phyloP scores from a whole-genome alignment of 2,113 vertebrate species.

The Lota lota region DNA sequence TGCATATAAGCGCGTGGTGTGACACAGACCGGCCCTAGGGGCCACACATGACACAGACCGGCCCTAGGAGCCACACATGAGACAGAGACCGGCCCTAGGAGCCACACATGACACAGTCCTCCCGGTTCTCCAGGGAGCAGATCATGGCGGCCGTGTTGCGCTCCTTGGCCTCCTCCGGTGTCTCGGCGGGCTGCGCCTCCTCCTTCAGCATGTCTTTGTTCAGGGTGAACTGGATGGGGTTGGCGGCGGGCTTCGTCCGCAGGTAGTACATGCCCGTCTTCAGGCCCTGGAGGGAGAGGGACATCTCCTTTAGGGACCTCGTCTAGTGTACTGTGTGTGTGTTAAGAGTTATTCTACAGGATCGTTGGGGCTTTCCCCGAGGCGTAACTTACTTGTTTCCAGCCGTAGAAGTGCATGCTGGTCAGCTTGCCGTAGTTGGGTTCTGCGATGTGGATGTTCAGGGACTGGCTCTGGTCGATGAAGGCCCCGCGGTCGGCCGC shows the following conservation, averaged over 20 bases:
- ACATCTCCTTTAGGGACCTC: background rate
- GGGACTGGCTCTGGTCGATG: slow-evolving; percentile 97
- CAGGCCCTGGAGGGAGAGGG: slow-evolving; percentile 76
- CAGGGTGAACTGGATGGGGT: slow-evolving; percentile 97
- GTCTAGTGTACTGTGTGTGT: too few relatives aligned
- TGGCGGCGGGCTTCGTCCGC: slow-evolving; percentile 91
- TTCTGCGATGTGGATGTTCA: slow-evolving; percentile 97
- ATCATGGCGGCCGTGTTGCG: slow-evolving; percentile 93
- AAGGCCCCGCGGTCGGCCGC: slow-evolving; percentile 92
- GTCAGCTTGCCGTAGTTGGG: slow-evolving; percentile 98
- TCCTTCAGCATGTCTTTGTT: slow-evolving; percentile 94
- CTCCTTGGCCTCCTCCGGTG: slow-evolving; percentile 77
- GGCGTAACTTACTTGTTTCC: slow-evolving; percentile 83
- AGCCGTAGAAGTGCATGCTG: slow-evolving; percentile 98
- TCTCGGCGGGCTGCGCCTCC: slow-evolving; percentile 44
- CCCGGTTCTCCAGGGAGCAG: slow-evolving; percentile 92
- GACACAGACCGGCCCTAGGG: too few relatives aligned
- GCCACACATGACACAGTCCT: slow-evolving; percentile 94
- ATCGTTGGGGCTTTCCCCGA: background rate
- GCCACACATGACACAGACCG: too few relatives aligned
- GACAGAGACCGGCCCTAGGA: slow-evolving; percentile 70
- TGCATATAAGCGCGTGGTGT: too few relatives aligned
- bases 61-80: too few relatives aligned
- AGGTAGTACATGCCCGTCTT: slow-evolving; percentile 99
- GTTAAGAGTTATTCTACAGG: too few relatives aligned